Percentiles rank a stretch among this genome's conserved stretches.
phyloP scores from a whole-genome alignment of 2,113 vertebrate genomes.

The Sceloporus tristichus region DNA sequence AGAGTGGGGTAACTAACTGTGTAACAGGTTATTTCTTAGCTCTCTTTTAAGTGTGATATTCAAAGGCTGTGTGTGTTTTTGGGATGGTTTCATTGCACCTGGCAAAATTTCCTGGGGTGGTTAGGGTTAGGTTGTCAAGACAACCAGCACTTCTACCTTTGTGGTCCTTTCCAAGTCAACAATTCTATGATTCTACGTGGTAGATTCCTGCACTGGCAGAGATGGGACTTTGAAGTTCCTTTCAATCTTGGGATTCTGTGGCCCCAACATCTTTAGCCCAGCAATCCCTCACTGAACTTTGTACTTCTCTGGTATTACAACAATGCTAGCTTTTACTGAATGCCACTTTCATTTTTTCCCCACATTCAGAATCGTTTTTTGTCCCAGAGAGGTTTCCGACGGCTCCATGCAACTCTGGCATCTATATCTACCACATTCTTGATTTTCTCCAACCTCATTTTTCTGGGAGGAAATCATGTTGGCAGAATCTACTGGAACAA shows the following conservation, averaged over 20 bases:
- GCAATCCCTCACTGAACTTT: background rate
- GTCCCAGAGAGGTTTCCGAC: slow-evolving; percentile 83
- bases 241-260: background rate
- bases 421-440: slow-evolving; percentile 91
- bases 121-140: background rate
- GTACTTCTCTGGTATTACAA: background rate
- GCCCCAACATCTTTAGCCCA: background rate
- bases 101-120: background rate
- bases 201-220: too few relatives aligned
- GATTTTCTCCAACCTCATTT: slow-evolving; percentile 97
- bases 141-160: too few relatives aligned
- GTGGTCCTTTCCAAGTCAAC: too few relatives aligned
- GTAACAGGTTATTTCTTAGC: too few relatives aligned
- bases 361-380: slow-evolving; percentile 79
- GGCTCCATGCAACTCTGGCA: slow-evolving; percentile 86
- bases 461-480: slow-evolving; percentile 92
- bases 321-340: slow-evolving; percentile 9
- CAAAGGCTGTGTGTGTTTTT: background rate
- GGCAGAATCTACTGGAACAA: slow-evolving; percentile 93
- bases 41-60: background rate
- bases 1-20: too few relatives aligned
- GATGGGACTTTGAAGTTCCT: background rate
- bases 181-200: too few relatives aligned
- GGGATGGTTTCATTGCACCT: background rate
- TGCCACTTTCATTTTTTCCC: slow-evolving; percentile 41